Evolutionary conservation across 2,888 invertebrate genomes (phyloP).

Genomic region (Polia nebulosa): DNA sequence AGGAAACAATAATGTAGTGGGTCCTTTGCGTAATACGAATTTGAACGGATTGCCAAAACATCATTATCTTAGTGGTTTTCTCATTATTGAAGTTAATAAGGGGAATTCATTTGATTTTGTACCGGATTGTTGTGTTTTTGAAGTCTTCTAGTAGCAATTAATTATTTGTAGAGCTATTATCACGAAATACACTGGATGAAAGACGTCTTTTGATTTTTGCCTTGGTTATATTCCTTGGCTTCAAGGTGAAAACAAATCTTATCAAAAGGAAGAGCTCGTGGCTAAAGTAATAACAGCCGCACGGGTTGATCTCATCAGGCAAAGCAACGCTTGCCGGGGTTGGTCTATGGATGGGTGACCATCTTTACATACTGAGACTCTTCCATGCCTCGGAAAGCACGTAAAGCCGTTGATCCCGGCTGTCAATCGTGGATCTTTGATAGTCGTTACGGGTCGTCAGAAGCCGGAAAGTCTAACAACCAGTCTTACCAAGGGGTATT

Average conservation of each 20-base stretch:
- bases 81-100: slow-evolving; percentile 58
- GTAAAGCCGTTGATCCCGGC: too few species aligned
- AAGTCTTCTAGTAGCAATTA: slow-evolving; percentile 27
- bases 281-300: too few species aligned
- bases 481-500: too few species aligned
- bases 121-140: slow-evolving; percentile 8
- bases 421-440: too few species aligned
- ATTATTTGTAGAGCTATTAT: slow-evolving; percentile 21
- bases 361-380: too few species aligned
- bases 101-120: slow-evolving; percentile 43
- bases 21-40: slow-evolving; percentile 62
- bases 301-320: too few species aligned
- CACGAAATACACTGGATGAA: background rate
- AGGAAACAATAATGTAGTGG: slow-evolving; percentile 58
- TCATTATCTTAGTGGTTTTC: slow-evolving; percentile 61
- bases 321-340: too few species aligned
- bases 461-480: too few species aligned
- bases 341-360: too few species aligned
- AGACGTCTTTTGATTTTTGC: background rate
- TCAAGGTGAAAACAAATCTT: background rate
- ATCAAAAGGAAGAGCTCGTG: too few species aligned
- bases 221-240: background rate
- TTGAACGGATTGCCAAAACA: slow-evolving; percentile 65
- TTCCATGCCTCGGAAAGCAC: too few species aligned
- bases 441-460: too few species aligned